phyloP scores from a whole-genome alignment of 2,113 vertebrate genomes.

The Himantopus leucocephalus region DNA sequence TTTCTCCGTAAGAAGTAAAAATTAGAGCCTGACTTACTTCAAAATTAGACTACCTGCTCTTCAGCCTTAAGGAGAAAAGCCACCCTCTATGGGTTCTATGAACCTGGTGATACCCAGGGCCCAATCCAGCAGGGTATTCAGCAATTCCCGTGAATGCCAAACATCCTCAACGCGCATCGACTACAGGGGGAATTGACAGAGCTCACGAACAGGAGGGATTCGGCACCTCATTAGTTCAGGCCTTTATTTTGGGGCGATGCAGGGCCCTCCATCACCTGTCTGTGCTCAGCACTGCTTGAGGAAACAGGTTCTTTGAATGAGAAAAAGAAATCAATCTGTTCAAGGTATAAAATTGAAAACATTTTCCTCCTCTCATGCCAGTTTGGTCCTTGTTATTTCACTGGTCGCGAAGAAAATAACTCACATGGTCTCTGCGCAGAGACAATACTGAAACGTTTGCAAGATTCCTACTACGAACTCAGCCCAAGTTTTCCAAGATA shows the following conservation, averaged over 20 bases:
- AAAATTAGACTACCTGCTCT: background rate
- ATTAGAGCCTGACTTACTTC: background rate
- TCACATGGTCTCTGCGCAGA: background rate
- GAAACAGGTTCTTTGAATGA: background rate
- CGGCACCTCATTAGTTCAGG: slow-evolving; percentile 17
- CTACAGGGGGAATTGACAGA: background rate
- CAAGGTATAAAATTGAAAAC: background rate
- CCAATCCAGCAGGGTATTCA: background rate
- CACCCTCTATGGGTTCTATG: background rate
- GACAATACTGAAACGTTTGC: background rate
- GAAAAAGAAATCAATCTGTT: background rate
- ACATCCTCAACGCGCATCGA: background rate
- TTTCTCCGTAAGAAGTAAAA: slow-evolving; percentile 10
- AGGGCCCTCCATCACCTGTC: background rate
- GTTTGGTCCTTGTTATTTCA: background rate
- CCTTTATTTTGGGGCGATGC: slow-evolving; percentile 19
- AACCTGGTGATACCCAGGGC: background rate
- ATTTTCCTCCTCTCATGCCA: background rate
- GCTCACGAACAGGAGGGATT: background rate
- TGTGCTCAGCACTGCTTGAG: background rate
- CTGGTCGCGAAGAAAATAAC: background rate
- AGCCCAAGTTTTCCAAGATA: background rate
- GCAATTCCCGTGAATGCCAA: background rate
- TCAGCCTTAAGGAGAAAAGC: background rate
- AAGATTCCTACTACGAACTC: background rate